Conservation (phyloP, 2,113 vertebrate species). For the Phodopus roborovskii region DNA sequence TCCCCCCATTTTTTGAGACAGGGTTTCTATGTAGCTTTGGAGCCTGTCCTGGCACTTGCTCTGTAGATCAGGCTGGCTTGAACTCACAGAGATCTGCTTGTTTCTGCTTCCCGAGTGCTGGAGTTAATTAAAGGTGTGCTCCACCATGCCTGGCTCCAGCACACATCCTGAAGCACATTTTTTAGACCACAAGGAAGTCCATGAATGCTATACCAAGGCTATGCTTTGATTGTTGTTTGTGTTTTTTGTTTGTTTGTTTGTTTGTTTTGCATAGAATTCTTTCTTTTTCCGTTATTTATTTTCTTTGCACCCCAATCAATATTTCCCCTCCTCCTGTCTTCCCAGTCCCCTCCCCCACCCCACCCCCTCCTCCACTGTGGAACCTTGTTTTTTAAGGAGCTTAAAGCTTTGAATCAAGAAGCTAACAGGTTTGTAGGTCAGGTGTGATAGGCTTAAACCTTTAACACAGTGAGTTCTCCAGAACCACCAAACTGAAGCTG, state of each 20-base stretch:
- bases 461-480: background rate
- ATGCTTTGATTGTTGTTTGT: background rate
- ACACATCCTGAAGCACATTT: background rate
- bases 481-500: background rate
- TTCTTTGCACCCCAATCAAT: background rate
- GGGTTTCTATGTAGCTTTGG: too few species aligned
- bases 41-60: too few species aligned
- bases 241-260: background rate
- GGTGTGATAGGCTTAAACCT: background rate
- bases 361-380: background rate
- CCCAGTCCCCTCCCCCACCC: background rate
- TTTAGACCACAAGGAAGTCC: background rate
- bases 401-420: background rate
- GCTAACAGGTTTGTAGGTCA: background rate
- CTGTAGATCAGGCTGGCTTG: too few species aligned
- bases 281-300: background rate
- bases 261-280: background rate
- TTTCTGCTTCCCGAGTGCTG: too few species aligned
- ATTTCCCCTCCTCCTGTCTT: background rate
- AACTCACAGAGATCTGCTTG: too few species aligned
- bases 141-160: background rate
- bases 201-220: background rate
- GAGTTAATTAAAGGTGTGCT: too few species aligned
- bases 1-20: too few species aligned
- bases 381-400: background rate